These are phyloP conservation scores for Poecilia picta DNA, from an alignment of 2,797 vertebrate genomes.

Conservation along the genomic window DNA sequence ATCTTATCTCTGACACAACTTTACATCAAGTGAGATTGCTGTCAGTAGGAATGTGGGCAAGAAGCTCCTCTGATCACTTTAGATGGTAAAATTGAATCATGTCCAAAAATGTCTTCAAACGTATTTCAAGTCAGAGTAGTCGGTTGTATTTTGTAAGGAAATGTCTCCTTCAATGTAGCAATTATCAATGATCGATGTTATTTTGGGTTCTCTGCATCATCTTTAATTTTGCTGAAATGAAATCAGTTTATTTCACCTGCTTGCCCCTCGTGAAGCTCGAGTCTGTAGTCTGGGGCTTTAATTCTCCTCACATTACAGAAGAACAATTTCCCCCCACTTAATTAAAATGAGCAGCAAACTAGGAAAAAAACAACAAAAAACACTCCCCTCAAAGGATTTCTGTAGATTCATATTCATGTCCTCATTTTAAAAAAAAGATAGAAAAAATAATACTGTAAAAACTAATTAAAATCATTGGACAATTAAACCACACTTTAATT, in stretches of 20 bases:
- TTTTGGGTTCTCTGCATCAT: neutral
- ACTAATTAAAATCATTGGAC: neutral
- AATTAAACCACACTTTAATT: neutral
- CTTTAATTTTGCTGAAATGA: neutral
- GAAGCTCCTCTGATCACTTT: slow-evolving; percentile 52
- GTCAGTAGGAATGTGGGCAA: slow-evolving; percentile 37
- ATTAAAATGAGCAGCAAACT: neutral
- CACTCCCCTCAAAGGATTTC: neutral
- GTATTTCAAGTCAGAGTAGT: slow-evolving; percentile 5
- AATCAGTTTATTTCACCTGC: neutral
- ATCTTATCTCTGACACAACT: slow-evolving; percentile 64
- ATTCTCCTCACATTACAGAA: neutral
- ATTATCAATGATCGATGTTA: slow-evolving; percentile 50
- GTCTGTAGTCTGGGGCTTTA: neutral
- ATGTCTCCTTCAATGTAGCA: slow-evolving; percentile 26
- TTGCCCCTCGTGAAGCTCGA: neutral
- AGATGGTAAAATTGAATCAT: slow-evolving; percentile 47
- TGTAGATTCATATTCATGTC: neutral
- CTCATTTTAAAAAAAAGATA: neutral
- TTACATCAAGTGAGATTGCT: slow-evolving; percentile 65
- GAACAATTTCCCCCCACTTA: neutral
- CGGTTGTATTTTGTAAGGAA: slow-evolving; percentile 20
- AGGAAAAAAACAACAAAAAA: neutral
- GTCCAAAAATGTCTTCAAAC: slow-evolving; percentile 28
- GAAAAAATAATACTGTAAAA: neutral